Evolutionary conservation across 2,113 vertebrate genomes (phyloP).

Genomic region (Rhinogobius similis): DNA sequence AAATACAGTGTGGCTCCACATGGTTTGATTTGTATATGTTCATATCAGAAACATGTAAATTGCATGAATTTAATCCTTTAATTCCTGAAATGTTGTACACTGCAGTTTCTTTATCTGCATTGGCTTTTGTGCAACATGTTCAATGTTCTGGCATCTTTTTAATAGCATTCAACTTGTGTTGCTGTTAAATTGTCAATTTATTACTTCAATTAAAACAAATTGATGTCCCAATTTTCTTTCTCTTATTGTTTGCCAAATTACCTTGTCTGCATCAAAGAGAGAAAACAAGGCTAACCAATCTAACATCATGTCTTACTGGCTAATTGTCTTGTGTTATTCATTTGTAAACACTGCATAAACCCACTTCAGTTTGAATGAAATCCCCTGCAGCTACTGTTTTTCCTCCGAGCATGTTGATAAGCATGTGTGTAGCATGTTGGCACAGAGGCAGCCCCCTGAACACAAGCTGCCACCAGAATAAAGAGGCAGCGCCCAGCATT

Average conservation of each 20-base stretch:
- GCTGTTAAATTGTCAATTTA: not conserved
- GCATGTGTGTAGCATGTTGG: conserved; percentile 56
- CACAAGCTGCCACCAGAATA: conserved; percentile 63
- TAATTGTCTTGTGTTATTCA: not conserved
- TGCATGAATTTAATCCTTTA: not conserved
- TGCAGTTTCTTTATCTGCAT: not conserved
- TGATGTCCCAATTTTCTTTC: not conserved
- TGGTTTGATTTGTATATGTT: not conserved
- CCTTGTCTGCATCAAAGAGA: not conserved
- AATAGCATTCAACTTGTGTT: not conserved
- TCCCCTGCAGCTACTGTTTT: conserved; percentile 38
- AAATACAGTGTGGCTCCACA: not conserved
- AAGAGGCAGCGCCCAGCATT: conserved; percentile 54
- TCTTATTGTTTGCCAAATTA: not conserved
- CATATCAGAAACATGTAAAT: not conserved
- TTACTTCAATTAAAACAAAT: not conserved
- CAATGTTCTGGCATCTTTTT: not conserved
- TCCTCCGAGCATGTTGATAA: conserved; percentile 57
- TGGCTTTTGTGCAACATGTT: not conserved
- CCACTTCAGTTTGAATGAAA: not conserved
- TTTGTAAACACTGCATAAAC: not conserved
- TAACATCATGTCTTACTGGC: not conserved
- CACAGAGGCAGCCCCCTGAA: conserved; percentile 46
- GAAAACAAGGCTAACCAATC: not conserved
- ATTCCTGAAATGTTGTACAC: not conserved